Evolutionary conservation across 2,113 vertebrate genomes (phyloP).

Genomic region (Onychorhynchus coronatus): DNA sequence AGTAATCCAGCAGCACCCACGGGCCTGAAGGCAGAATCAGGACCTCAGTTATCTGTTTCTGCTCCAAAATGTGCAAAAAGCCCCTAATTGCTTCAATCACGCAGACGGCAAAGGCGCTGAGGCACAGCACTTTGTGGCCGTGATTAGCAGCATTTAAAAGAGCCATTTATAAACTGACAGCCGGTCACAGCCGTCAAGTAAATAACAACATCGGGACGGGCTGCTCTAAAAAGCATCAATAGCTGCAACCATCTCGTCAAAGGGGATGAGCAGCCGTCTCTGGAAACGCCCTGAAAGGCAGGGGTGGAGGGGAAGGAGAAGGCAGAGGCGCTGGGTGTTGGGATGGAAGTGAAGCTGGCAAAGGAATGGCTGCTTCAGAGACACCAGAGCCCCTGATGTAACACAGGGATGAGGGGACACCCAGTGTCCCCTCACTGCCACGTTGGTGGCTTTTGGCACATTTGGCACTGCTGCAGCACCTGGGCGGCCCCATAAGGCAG

Average conservation of each 20-base stretch:
- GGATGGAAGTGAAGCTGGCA: background rate
- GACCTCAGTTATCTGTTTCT: background rate
- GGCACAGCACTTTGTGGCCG: slow-evolving; percentile 17
- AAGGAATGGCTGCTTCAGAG: background rate
- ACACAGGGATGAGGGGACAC: accelerated
- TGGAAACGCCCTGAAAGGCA: background rate
- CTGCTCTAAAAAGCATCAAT: background rate
- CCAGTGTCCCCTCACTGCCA: background rate
- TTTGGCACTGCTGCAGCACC: background rate
- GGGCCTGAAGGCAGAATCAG: background rate
- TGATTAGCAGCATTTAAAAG: slow-evolving; percentile 58
- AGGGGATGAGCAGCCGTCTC: background rate
- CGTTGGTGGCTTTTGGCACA: background rate
- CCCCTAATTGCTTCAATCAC: slow-evolving; percentile 4
- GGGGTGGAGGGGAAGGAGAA: background rate
- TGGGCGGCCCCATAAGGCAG: accelerated
- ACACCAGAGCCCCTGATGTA: accelerated
- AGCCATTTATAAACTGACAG: slow-evolving; percentile 59
- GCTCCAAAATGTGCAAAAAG: background rate
- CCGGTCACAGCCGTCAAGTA: background rate
- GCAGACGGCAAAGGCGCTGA: slow-evolving; percentile 20
- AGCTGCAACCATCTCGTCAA: background rate
- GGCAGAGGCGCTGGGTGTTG: background rate
- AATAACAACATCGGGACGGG: slow-evolving; percentile 4
- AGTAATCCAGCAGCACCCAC: background rate